Conservation (phyloP, 2,113 vertebrate genomes). For the Accipiter virgatus region DNA sequence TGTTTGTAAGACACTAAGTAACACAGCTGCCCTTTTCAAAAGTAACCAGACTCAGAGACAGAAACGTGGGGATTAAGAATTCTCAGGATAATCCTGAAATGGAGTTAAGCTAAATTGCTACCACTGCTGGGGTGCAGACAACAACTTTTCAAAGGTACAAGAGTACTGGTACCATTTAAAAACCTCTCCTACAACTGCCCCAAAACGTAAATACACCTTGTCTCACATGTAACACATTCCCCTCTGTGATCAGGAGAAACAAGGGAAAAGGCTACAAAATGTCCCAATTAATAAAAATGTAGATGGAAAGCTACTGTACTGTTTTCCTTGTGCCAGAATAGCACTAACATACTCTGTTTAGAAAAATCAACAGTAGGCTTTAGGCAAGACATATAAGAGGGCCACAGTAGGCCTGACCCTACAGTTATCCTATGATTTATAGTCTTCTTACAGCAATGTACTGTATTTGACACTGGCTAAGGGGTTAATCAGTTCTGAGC, state of each 20-base stretch:
- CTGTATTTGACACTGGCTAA: slow-evolving; percentile 57
- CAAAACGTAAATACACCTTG: not conserved
- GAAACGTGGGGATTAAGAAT: not conserved
- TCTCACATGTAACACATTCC: not conserved
- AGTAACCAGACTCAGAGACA: not conserved
- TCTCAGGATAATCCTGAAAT: not conserved
- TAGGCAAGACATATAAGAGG: slow-evolving; percentile 27
- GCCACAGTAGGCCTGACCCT: slow-evolving; percentile 52
- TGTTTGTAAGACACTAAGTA: not conserved
- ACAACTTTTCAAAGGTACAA: not conserved
- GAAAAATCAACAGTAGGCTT: slow-evolving; percentile 46
- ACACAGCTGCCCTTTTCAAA: not conserved
- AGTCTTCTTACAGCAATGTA: slow-evolving; percentile 49
- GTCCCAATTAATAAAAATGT: not conserved
- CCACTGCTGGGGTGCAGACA: not conserved
- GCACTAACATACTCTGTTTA: not conserved
- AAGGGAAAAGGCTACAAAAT: not conserved
- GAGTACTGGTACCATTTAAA: not conserved
- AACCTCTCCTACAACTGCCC: not conserved
- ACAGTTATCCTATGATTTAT: slow-evolving; percentile 62
- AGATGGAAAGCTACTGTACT: not conserved
- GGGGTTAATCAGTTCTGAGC: slow-evolving; percentile 64
- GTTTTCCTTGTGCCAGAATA: not conserved
- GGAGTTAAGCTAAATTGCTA: not conserved
- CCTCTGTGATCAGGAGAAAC: not conserved